Evolutionary conservation across 2,888 invertebrate genomes (phyloP), one percentile per base, ranked within the genome.

Genomic region (Euzophera pinguis): DNA sequence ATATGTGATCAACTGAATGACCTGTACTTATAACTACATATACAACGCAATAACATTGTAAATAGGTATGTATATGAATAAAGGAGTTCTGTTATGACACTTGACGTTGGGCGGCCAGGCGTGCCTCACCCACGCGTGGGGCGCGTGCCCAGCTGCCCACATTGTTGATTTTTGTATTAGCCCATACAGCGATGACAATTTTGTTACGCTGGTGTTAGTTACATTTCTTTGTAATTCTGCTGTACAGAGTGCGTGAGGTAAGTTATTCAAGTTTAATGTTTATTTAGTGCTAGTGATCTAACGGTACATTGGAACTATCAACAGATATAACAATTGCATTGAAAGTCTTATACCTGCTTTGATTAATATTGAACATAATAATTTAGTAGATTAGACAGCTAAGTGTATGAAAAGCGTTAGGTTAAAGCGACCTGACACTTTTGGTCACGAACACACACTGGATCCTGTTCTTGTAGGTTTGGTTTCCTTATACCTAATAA

Each of bases 101-200:
- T 45, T 34, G 32, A 45, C 32, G 32, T 45, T 45, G 45, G 32
- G 45, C 45, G 45, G 29, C n/a, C 10, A 13, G 27, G 29, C 22
- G 22, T 22, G 22, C 22, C 22, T 51, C 56, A 54, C 58, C 41
- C 51, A 42, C 43, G 32, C 35, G 49, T 29, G 45, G 29, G 52
- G 39, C 56, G 52, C 59, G 59, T 55, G 59, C 54, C 53, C 61
- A 62, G 22, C 22, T 22, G 22, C 22, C 68, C 62, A 63, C 10
- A 10, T 9, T 75, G 75, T 77, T 79, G 74, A 70, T 76, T 77
- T 75, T 81, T 73, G 73, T 77, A 73, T 73, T 75, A 75, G 66
- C 62, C 56, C 54, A 56, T 56, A 54, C 59, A 57, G 60, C 58
- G 59, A 55, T 58, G 49, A 50, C 49, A 38, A 41, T 50, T 50